Base-by-base conservation (phyloP, 2,113 vertebrate genomes). In the Poecile atricapillus region DNA sequence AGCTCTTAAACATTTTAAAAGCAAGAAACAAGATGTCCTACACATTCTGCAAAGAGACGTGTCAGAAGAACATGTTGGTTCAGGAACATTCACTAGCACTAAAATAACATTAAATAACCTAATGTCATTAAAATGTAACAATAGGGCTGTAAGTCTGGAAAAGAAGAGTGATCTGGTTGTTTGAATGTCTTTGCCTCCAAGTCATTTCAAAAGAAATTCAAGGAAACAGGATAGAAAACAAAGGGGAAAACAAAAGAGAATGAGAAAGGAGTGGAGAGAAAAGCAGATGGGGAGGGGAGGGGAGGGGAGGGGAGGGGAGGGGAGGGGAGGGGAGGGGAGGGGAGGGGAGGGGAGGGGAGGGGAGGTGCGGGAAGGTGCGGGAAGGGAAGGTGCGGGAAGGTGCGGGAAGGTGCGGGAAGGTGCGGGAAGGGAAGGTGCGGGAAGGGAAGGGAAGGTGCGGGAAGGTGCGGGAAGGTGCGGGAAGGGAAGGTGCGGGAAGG, bases 81-180 rank as follows among this genome's bases (percentile, higher is more conserved):
- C 43, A 67, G 67, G 55, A 88, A 65, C 16, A 59, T 59, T 63
- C 44, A 75, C 58, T 55, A 59, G 28, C 22, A 49, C 64, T 83
- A 89, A 77, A 90, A 88, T 62, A 92, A 15, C n/a, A 44, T 69
- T 92, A 92, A 95, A 83, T 64, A 83, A 79, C 28, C 44, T 44
- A 44, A 13, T 80, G 50, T 44, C 2, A 2, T 52, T 71, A 80
- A 93, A 86, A 22, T 35, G 8, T 56, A 89, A 69, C 52, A 86
- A 58, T 17, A 18, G 24, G 37, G n/a, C 41, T 83, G 44, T 0
- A 2, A 44, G 19, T 71, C 8, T 55, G 35, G 28, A 59, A 81
- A 69, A 83, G 55, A 62, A 82, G 28, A 88, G 52, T 39, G 33
- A 58, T 89, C 28, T 59, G 43, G 19, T 69, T 14, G 8, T 77